Conservation (phyloP, 2,113 vertebrate species). For the Dunckerocampus dactyliophorus region DNA sequence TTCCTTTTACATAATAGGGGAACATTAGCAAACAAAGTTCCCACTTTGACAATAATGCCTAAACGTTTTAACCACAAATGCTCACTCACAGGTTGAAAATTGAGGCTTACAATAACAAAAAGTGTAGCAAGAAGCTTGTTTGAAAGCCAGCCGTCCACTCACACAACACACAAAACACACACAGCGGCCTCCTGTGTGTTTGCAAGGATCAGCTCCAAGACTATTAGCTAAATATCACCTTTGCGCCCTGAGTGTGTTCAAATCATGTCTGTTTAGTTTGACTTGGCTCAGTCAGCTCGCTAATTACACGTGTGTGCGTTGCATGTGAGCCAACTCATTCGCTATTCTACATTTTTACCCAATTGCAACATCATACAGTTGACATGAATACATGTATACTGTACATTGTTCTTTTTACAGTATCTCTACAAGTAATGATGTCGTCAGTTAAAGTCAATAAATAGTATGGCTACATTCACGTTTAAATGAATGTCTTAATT, state of each 20-base stretch:
- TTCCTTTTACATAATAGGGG: too few species aligned
- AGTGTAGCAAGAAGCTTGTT: neutral
- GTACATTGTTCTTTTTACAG: too few species aligned
- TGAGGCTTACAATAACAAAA: neutral
- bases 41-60: too few species aligned
- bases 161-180: neutral
- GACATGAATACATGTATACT: conserved; percentile 26
- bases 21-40: too few species aligned
- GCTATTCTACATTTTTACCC: neutral
- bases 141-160: neutral
- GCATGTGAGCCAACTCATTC: neutral
- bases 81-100: neutral
- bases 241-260: neutral
- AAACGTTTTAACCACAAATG: too few species aligned
- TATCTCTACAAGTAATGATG: too few species aligned
- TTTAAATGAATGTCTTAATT: conserved; percentile 44
- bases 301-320: neutral
- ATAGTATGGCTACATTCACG: neutral
- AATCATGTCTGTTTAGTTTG: neutral
- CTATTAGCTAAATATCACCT: neutral
- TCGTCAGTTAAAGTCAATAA: neutral
- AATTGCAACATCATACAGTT: conserved; percentile 18
- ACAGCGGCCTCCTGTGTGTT: neutral
- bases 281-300: too few species aligned
- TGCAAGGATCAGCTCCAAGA: conserved; percentile 1